A percentile compares a stretch with the other conserved stretches of the same genome.
Evolutionary conservation across 2,797 vertebrate genomes (phyloP).

Genomic region (Scomberomorus guttatus): DNA sequence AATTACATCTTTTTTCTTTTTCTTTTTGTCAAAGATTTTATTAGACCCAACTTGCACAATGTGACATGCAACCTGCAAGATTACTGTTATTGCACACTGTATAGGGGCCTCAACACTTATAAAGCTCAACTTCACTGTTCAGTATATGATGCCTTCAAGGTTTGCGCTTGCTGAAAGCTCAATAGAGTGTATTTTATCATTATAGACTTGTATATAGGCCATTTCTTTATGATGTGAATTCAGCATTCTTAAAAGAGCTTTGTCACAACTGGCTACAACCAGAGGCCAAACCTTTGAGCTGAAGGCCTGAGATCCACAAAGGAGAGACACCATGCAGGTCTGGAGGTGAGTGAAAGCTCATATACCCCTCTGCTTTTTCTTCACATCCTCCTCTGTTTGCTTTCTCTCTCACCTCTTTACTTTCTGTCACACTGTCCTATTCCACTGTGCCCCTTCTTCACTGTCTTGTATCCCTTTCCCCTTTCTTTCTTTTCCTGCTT

Average conservation of each 20-base stretch:
- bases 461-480: conserved; percentile 35
- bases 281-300: neutral
- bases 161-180: neutral
- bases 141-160: too few species aligned
- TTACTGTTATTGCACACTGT: too few species aligned
- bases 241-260: neutral
- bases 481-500: conserved; percentile 24
- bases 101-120: neutral
- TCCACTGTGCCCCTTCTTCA: neutral
- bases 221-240: neutral
- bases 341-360: conserved; percentile 25
- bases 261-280: neutral
- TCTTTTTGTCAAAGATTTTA: too few species aligned
- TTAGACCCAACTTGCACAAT: too few species aligned
- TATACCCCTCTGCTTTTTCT: conserved; percentile 4
- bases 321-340: conserved; percentile 6
- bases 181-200: neutral
- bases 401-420: conserved; percentile 16
- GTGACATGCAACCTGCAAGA: too few species aligned
- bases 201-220: neutral
- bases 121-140: neutral
- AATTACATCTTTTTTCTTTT: too few species aligned
- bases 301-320: neutral
- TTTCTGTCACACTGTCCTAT: conserved; percentile 18
- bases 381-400: neutral